Base-by-base conservation (phyloP, 2,797 vertebrate species). In the Ctenopoma kingsleyae region DNA sequence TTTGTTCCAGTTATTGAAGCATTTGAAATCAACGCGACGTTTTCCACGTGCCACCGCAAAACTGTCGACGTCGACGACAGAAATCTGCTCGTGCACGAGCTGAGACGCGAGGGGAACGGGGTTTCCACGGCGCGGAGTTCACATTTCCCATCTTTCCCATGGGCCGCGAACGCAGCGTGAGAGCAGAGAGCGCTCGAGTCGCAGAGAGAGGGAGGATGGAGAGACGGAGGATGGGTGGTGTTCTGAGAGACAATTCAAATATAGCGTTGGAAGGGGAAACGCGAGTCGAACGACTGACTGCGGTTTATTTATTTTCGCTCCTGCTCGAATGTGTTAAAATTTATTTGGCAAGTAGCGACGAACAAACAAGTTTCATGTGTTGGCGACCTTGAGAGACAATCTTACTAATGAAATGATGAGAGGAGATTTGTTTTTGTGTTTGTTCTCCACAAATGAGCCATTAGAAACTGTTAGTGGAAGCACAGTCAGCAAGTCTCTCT, bases 211-310 rank as follows among this genome's bases (percentile, higher is more conserved):
- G 64, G 43, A 55, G 44, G 30, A 44, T 13, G 55, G 15, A 43
- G 41, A 43, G 38, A 49, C 13, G 19, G n/a, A 67, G 68, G 65
- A 86, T 78, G 85, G 87, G 81, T 75, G 85, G 81, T 84, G 88
- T 87, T 82, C 65, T 64, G 85, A 64, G 70, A 92, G 88, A 89
- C 82, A 67, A 30, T 80, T 87, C 82, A 84, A 69, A 89, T 91
- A 89, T 87, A 86, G 79, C 83, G 75, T 74, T 80, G 65, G 72
- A 85, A 62, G 71, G 74, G 78, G 69, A 87, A 87, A 81, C 65
- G 55, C 73, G 85, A 82, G 85, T 68, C 86, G 58, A 51, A 56
- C 72, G 58, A 83, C 63, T 67, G 85, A 74, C 85, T 87, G 90
- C 74, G 87, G 84, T 88, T 87, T 85, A 66, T 88, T 82, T 77